A percentile compares a stretch with the other conserved stretches of the same genome.
Conservation (phyloP, 2,113 vertebrate species). For the Percina caprodes region DNA sequence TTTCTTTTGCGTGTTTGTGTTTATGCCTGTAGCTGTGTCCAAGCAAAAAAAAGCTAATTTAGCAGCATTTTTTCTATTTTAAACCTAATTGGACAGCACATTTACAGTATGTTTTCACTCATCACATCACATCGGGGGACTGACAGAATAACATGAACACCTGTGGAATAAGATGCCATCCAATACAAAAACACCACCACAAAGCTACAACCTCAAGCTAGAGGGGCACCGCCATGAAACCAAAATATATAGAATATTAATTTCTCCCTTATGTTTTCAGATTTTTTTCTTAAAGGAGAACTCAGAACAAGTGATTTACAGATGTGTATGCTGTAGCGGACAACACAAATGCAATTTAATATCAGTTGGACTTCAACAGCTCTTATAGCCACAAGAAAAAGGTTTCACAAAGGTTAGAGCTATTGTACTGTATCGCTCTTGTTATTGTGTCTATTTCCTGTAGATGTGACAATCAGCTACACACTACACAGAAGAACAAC, state of each 20-base stretch:
- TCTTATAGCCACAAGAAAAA: conserved; percentile 8
- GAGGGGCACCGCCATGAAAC: background rate
- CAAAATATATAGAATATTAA: background rate
- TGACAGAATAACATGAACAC: conserved; percentile 9
- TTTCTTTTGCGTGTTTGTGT: conserved; percentile 21
- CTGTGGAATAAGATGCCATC: background rate
- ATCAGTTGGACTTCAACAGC: background rate
- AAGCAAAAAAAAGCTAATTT: conserved; percentile 15
- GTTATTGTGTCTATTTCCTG: background rate
- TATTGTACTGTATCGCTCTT: background rate
- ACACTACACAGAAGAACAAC: conserved; percentile 17
- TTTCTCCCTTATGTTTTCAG: background rate
- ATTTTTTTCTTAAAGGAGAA: background rate
- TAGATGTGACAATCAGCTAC: background rate
- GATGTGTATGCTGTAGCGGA: background rate
- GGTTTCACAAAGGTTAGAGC: conserved; percentile 1
- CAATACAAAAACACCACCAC: background rate
- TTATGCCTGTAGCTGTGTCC: conserved; percentile 22
- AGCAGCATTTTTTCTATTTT: background rate
- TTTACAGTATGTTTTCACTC: background rate
- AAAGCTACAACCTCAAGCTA: background rate
- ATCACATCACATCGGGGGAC: conserved; percentile 1
- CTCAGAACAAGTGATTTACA: background rate
- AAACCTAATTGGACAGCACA: background rate
- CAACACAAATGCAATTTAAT: background rate